Evolutionary conservation across 2,888 invertebrate species (phyloP), one percentile per base, ranked within the genome.

Genomic region (Pterostichus madidus): DNA sequence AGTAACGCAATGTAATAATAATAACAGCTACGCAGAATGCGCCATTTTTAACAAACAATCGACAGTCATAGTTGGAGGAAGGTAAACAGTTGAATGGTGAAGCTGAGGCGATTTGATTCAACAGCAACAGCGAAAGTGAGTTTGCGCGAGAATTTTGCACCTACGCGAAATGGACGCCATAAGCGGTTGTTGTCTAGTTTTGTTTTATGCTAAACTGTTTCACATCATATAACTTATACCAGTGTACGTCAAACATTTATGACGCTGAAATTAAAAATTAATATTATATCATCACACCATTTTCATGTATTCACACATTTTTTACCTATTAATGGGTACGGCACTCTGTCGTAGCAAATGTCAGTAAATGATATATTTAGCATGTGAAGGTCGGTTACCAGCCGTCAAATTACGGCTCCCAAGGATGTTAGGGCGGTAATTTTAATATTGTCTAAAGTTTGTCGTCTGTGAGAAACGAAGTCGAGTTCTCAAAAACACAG

Each of bases 81-180:
- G 10, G 24, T 10, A 61, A 32, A 61, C 61, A 61, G 24, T 61
- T 61, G 32, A 61, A 31, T 61, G 32, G 11, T 61, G 24, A 6
- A 24, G 59, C 11, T 24, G 59, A 64, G 13, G 64, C 24, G 59
- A 59, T 24, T 64, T 64, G 64, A 64, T 64, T 61, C 64, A 24
- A 24, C 24, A 64, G 64, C 64, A 24, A 24, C 24, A 64, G 64
- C 64, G 64, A 64, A 64, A 64, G 64, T 64, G 64, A 64, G 64
- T 64, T 39, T 59, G 59, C 64, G 64, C 64, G 64, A 24, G 59
- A 59, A 59, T 24, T 17, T 24, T 39, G 52, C 64, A 15, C 64
- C 64, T 13, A 64, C 64, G 39, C 64, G 10, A n/a, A 52, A 8
- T 13, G 52, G 52, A 13, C 11, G 13, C 64, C 64, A 64, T 64